phyloP scores from a whole-genome alignment of 2,113 vertebrate genomes.

The Pangasianodon hypophthalmus region DNA sequence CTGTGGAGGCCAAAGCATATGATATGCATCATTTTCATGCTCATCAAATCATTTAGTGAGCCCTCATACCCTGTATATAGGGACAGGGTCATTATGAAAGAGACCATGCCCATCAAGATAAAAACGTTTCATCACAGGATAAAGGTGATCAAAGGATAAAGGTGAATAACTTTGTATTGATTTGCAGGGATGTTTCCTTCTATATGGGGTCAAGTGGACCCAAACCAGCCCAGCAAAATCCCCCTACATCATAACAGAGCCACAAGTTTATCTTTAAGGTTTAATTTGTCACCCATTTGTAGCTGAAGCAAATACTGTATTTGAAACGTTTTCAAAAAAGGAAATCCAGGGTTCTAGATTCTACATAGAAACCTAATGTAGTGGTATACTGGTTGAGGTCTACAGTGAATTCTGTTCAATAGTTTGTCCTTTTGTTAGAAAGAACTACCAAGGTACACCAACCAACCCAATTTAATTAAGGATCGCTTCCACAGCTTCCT shows the following conservation, averaged over 20 bases:
- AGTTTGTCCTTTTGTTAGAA: not conserved
- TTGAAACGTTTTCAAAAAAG: not conserved
- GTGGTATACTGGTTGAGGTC: not conserved
- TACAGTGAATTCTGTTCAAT: not conserved
- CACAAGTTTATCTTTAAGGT: not conserved
- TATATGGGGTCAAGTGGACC: not conserved
- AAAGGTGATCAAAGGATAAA: not conserved
- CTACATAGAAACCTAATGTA: not conserved
- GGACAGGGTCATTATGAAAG: not conserved
- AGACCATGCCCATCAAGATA: not conserved
- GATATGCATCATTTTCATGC: not conserved
- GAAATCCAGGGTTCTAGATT: not conserved
- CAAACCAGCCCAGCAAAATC: not conserved
- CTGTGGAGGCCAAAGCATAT: not conserved
- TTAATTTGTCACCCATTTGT: not conserved
- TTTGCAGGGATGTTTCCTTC: not conserved
- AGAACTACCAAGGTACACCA: not conserved
- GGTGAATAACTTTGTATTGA: not conserved
- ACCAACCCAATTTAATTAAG: not conserved
- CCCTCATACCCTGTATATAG: not conserved
- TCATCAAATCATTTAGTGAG: not conserved
- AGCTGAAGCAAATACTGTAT: not conserved
- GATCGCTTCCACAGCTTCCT: not conserved
- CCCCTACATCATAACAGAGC: not conserved
- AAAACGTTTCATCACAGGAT: not conserved